Evolutionary conservation across 2,113 vertebrate species (phyloP).

Genomic region (Pseudorectes ferrugineus): DNA sequence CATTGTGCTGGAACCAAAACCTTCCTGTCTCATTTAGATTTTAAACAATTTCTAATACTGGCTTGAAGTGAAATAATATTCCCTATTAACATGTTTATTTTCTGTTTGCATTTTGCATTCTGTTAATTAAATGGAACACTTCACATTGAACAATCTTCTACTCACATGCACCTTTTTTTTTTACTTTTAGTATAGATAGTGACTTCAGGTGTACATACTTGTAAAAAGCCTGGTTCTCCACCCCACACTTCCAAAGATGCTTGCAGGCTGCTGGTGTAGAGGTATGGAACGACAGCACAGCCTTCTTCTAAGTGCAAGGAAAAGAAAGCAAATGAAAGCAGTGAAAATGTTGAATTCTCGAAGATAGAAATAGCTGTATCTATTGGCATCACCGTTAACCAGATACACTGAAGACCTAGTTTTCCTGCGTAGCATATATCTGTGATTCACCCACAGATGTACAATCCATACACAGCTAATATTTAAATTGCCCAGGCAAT

Average conservation of each 20-base stretch:
- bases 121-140: not conserved
- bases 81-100: not conserved
- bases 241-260: slow-evolving; percentile 97
- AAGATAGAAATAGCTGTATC: not conserved
- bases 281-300: slow-evolving; percentile 94
- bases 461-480: accelerated
- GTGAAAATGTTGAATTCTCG: not conserved
- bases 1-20: not conserved
- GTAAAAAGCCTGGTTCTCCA: slow-evolving; percentile 99
- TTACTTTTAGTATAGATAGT: not conserved
- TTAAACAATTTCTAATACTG: not conserved
- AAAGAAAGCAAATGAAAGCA: slow-evolving; percentile 30
- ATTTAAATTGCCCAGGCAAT: not conserved
- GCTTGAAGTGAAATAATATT: not conserved
- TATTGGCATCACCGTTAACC: not conserved
- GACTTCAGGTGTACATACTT: slow-evolving; percentile 79
- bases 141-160: not conserved
- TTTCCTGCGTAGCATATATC: not conserved
- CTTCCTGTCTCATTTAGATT: not conserved
- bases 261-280: slow-evolving; percentile 98
- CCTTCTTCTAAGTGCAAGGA: slow-evolving; percentile 86
- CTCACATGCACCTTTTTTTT: not conserved
- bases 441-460: not conserved
- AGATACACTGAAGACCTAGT: not conserved
- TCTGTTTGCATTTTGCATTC: not conserved